A percentile compares a stretch with the other conserved stretches of the same genome.
phyloP scores from a whole-genome alignment of 2,888 invertebrate genomes.

The Tachina grossa region DNA sequence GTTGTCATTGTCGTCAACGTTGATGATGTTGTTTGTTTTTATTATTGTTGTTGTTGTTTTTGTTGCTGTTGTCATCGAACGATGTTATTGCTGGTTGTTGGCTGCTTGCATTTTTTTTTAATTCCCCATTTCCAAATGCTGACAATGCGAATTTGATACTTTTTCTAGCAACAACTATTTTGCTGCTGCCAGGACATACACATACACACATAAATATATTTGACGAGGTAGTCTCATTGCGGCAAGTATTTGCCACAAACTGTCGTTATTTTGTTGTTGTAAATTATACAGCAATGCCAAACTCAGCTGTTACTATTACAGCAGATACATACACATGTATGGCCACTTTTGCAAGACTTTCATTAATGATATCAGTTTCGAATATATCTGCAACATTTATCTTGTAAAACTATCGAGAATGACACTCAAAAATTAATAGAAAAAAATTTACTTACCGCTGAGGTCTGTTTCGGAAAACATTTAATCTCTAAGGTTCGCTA shows the following conservation, averaged over 20 bases:
- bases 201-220: background rate
- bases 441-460: too few relatives aligned
- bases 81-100: constrained; percentile 23
- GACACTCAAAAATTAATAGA: too few relatives aligned
- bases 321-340: background rate
- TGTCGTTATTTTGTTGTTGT: background rate
- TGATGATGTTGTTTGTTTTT: constrained; percentile 25
- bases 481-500: too few relatives aligned
- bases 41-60: constrained; percentile 35
- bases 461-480: too few relatives aligned
- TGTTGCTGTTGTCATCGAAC: background rate
- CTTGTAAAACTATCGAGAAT: too few relatives aligned
- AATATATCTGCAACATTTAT: too few relatives aligned
- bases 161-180: constrained; percentile 74
- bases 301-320: background rate
- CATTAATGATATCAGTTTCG: too few relatives aligned
- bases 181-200: constrained; percentile 63
- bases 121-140: constrained; percentile 74
- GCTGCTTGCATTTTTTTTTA: constrained; percentile 44
- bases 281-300: background rate
- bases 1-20: constrained; percentile 51
- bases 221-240: background rate
- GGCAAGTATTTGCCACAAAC: background rate
- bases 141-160: constrained; percentile 79
- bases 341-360: too few relatives aligned